Conservation (phyloP, 2,113 vertebrate species). For the Poicephalus meyeri region DNA sequence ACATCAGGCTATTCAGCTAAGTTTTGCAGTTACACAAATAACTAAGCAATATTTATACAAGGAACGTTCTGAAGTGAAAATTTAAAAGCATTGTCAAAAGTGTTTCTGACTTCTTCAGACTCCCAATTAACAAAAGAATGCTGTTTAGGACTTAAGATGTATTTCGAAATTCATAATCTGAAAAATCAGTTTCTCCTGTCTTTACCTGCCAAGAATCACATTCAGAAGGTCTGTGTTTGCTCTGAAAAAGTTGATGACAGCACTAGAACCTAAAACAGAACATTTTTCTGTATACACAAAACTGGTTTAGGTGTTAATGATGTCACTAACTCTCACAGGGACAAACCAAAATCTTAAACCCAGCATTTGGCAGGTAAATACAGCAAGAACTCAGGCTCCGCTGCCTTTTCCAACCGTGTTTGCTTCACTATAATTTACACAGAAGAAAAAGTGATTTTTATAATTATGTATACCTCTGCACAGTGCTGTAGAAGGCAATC, state of each 20-base stretch:
- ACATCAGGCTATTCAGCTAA: not conserved
- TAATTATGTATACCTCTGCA: not conserved
- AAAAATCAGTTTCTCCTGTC: slow-evolving; percentile 1
- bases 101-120: not conserved
- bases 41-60: not conserved
- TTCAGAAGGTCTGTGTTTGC: slow-evolving; percentile 20
- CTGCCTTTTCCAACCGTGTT: not conserved
- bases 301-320: slow-evolving; percentile 47
- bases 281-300: not conserved
- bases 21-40: not conserved
- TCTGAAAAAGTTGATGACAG: slow-evolving; percentile 48
- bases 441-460: not conserved
- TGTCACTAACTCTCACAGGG: slow-evolving; percentile 30
- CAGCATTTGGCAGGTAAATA: not conserved
- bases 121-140: not conserved
- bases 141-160: not conserved
- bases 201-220: slow-evolving; percentile 53
- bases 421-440: not conserved
- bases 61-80: not conserved
- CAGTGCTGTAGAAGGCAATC: not conserved
- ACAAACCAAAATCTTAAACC: not conserved
- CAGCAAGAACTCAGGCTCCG: not conserved
- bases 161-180: slow-evolving; percentile 14
- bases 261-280: slow-evolving; percentile 13
- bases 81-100: not conserved